Base-by-base conservation (phyloP, 2,113 vertebrate genomes). In the Chunga burmeisteri region DNA sequence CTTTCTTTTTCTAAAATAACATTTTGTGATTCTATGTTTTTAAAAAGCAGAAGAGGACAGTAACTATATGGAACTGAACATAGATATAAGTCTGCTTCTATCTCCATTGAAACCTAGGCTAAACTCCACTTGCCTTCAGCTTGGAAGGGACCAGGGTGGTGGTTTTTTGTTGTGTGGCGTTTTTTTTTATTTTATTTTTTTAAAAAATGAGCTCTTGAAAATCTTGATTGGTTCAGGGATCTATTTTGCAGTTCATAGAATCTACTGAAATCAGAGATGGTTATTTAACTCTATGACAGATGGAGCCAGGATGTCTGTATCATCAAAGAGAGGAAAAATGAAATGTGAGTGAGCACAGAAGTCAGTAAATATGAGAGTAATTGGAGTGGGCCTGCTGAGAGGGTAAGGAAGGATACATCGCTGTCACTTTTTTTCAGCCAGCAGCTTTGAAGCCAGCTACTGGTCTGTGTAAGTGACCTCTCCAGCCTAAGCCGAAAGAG, bases 401-500 rank as follows among this genome's bases (percentile, higher is more conserved):
- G 56, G 18, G 67, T 55, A 75, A 95, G 83, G 58, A 97, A 88
- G 77, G 93, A 88, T 86, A 61, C 73, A 49, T 90, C 87, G 94
- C 94, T 94, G 81, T 90, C 87, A 66, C 72, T 30, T 91, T 78
- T 86, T 79, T 73, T 62, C 62, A 81, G 47, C 62, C 23, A 47
- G 86, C 49, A 59, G 94, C 97, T 98, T 98, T 97, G 98, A 98
- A 98, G 97, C 81, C 79, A 98, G 87, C 81, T 94, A 96, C 93
- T 90, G 87, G 67, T 93, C 96, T 98, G 92, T 97, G 90, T 70
- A 89, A 94, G 80, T 95, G 94, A 98, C 96, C 94, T 91, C 65
- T 66, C 68, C n/a, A 82, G 94, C 91, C 82, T 88, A 55, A 70
- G 32, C 50, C 18, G 34, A 88, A 83, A 87, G 61, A 93, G 94